Conservation (phyloP, 2,888 invertebrate genomes). For the Leucophenga montana region DNA sequence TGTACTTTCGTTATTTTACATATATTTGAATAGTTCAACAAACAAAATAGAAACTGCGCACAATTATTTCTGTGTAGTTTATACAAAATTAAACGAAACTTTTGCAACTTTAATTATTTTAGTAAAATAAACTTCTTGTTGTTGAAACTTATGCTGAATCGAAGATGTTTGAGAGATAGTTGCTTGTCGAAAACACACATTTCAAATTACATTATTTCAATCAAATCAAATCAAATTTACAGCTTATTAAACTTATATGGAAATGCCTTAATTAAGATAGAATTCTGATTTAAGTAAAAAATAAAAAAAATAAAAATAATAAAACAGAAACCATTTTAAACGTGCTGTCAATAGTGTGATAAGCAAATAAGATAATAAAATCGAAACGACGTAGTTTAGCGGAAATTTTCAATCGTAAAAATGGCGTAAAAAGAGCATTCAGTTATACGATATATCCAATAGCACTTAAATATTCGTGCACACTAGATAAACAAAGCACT, state of each 20-base stretch:
- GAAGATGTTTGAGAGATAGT: too few species aligned
- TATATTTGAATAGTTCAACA: too few species aligned
- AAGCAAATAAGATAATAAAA: constrained; percentile 4
- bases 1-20: too few species aligned
- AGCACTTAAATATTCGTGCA: neutral
- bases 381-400: neutral
- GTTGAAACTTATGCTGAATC: too few species aligned
- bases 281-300: neutral
- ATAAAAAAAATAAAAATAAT: neutral
- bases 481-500: constrained; percentile 13
- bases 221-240: too few species aligned
- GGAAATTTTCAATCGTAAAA: constrained; percentile 15
- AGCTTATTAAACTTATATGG: too few species aligned
- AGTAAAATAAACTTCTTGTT: too few species aligned
- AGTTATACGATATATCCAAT: neutral
- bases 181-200: neutral
- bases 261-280: neutral
- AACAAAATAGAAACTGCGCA: too few species aligned
- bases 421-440: neutral
- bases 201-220: too few species aligned
- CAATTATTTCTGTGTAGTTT: too few species aligned
- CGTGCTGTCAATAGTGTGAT: neutral
- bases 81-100: too few species aligned
- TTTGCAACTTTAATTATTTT: too few species aligned
- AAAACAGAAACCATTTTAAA: neutral